A percentile compares a stretch with the other conserved stretches of the same genome.
Evolutionary conservation across 2,888 invertebrate species (phyloP).

Genomic region (Drosophila pseudotakahashii): DNA sequence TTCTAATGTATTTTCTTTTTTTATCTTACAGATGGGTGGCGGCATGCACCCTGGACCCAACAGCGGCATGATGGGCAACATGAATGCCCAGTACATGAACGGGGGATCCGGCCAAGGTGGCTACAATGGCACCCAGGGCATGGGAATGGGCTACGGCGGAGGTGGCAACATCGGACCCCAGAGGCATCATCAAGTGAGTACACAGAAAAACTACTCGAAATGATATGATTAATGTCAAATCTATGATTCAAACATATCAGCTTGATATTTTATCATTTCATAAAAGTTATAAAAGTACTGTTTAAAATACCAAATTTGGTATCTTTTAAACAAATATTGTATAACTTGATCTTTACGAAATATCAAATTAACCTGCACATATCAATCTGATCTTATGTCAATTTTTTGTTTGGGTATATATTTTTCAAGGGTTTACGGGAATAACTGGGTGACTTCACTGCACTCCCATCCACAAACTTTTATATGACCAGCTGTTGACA

Average conservation of each 20-base stretch:
- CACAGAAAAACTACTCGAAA: too few relatives aligned
- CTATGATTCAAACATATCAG: too few relatives aligned
- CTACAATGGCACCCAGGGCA: slow-evolving; percentile 66
- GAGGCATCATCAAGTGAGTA: slow-evolving; percentile 84
- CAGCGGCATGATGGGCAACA: slow-evolving; percentile 75
- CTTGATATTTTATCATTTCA: too few relatives aligned
- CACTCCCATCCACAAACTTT: not conserved
- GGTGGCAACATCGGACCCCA: slow-evolving; percentile 70
- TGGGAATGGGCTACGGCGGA: slow-evolving; percentile 77
- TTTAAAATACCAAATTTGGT: too few relatives aligned
- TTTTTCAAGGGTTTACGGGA: not conserved
- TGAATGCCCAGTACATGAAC: slow-evolving; percentile 82
- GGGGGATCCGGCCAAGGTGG: slow-evolving; percentile 71
- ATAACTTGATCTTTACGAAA: too few relatives aligned
- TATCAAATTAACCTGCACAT: too few relatives aligned
- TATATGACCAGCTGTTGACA: slow-evolving; percentile 40
- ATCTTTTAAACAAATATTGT: too few relatives aligned
- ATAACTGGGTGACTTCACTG: slow-evolving; percentile 11
- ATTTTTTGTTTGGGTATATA: not conserved
- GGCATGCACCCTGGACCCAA: slow-evolving; percentile 82
- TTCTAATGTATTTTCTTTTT: too few relatives aligned
- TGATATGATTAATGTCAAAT: too few relatives aligned
- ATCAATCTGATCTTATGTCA: too few relatives aligned
- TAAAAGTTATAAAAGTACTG: too few relatives aligned
- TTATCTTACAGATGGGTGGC: slow-evolving; percentile 77